Evolutionary conservation across 2,113 vertebrate species (phyloP).

Genomic region (Motacilla alba): DNA sequence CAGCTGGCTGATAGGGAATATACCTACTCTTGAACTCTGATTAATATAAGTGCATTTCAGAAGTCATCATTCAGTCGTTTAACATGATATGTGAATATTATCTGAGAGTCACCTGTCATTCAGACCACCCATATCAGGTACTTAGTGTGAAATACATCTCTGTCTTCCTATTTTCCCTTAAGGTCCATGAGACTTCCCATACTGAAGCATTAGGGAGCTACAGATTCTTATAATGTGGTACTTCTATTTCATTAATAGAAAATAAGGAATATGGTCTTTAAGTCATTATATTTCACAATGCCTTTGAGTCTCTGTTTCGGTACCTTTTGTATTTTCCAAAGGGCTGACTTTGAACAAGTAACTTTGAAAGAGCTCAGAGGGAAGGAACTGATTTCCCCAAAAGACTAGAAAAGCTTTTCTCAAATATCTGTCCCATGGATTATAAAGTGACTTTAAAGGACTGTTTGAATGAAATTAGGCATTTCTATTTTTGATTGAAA

Average conservation of each 20-base stretch:
- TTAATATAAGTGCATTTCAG: background rate
- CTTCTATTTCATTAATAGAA: background rate
- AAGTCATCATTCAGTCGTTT: background rate
- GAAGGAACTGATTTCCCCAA: background rate
- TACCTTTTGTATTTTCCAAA: background rate
- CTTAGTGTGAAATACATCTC: background rate
- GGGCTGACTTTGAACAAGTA: background rate
- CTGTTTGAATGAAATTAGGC: background rate
- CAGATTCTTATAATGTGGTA: background rate
- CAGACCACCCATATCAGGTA: background rate
- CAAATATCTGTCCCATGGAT: background rate
- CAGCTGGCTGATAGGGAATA: background rate
- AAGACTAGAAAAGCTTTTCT: background rate
- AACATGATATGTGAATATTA: background rate
- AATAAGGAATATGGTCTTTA: background rate
- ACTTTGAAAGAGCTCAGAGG: background rate
- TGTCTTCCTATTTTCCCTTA: background rate
- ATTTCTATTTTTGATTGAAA: background rate
- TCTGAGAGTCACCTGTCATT: background rate
- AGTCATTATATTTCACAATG: background rate
- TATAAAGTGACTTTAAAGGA: background rate
- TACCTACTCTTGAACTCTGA: background rate
- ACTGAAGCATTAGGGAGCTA: background rate
- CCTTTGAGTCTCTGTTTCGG: background rate
- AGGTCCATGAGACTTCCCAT: background rate